phyloP scores from a whole-genome alignment of 2,888 invertebrate species.

The Acrobeloides nanus region DNA sequence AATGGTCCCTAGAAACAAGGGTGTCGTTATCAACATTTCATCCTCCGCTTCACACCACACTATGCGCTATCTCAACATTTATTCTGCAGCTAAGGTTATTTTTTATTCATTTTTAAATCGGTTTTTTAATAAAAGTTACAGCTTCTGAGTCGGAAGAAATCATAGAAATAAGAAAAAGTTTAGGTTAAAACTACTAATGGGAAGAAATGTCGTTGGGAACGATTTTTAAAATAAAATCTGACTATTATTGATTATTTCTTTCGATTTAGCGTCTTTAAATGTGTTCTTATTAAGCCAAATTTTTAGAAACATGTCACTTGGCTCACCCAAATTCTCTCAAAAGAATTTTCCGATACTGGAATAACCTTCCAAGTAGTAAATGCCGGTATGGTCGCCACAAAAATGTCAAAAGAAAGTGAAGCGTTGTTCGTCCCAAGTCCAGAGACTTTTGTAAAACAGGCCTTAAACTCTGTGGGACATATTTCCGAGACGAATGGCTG shows the following conservation, averaged over 20 bases:
- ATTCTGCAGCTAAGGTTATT: conserved; percentile 79
- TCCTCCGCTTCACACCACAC: conserved; percentile 75
- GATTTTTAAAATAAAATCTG: no score
- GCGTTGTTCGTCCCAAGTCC: conserved; percentile 46
- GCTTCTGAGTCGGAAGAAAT: no score
- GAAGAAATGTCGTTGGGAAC: no score
- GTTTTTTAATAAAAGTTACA: no score
- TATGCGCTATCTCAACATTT: conserved; percentile 63
- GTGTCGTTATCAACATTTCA: conserved; percentile 80
- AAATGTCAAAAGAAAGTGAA: conserved; percentile 39
- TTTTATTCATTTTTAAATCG: no score
- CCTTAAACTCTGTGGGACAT: conserved; percentile 41
- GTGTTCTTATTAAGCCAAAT: no score
- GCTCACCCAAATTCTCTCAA: conserved; percentile 51
- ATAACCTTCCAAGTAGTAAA: conserved; percentile 52
- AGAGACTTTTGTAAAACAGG: conserved; percentile 32
- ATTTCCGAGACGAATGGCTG: conserved; percentile 43
- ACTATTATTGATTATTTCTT: no score
- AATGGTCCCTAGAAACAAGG: conserved; percentile 73
- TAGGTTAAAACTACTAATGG: no score
- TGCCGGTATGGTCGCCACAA: conserved; percentile 51
- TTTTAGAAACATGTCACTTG: conserved; percentile 50
- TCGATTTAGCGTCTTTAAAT: no score
- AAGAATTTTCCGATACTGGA: conserved; percentile 55
- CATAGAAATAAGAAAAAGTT: no score